Evolutionary conservation across 1,140 invertebrate genomes (phyloP).

Genomic region (Conus ventricosus): DNA sequence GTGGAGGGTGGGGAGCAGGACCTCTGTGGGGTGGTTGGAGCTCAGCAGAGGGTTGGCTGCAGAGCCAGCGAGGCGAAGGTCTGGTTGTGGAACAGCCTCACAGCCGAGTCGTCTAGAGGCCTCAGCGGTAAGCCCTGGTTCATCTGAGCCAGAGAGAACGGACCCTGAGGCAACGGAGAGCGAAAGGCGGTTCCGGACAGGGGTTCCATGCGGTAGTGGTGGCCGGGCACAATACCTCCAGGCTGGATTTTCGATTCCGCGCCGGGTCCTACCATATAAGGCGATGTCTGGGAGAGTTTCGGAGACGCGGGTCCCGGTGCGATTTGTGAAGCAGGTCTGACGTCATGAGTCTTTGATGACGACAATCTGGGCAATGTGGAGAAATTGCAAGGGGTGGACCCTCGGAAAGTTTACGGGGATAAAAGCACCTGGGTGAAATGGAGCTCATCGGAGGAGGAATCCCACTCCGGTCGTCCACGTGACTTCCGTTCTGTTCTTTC

Average conservation of each 20-base stretch:
- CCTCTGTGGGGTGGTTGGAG: neutral
- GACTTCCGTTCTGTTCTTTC: neutral
- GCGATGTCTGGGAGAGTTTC: neutral
- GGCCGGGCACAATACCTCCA: neutral
- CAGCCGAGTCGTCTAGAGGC: slow-evolving; percentile 36
- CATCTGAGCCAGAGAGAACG: neutral
- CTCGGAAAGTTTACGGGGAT: slow-evolving; percentile 32
- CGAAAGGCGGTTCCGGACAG: slow-evolving; percentile 14
- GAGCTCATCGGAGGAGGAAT: slow-evolving; percentile 22
- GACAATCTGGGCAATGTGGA: slow-evolving; percentile 35
- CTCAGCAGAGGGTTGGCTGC: slow-evolving; percentile 12
- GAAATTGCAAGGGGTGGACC: slow-evolving; percentile 24
- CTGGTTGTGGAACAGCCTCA: slow-evolving; percentile 35
- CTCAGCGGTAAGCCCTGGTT: neutral
- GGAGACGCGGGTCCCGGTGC: neutral
- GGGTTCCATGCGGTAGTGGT: slow-evolving; percentile 14
- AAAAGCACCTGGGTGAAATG: slow-evolving; percentile 22
- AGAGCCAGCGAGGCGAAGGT: slow-evolving; percentile 32
- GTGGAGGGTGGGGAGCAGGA: slow-evolving; percentile 19
- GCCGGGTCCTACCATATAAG: neutral
- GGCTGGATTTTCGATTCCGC: neutral
- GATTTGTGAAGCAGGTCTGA: neutral
- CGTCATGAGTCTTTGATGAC: neutral
- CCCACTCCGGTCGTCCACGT: neutral
- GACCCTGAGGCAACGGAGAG: neutral